Base-by-base conservation (phyloP, 2,797 vertebrate genomes). In the Molossus molossus region DNA sequence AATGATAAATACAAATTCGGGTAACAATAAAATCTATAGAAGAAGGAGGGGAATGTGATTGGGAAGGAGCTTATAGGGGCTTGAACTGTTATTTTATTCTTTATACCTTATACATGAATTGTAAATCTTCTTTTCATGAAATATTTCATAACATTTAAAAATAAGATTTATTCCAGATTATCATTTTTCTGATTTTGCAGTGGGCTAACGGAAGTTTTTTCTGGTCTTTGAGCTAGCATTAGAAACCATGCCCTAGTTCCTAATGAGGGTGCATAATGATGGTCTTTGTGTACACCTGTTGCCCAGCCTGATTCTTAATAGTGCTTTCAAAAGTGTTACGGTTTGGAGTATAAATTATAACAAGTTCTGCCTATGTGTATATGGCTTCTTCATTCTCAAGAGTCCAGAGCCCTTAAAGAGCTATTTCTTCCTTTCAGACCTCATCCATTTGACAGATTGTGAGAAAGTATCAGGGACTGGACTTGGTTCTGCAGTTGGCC, bases 51-150 rank as follows among this genome's bases (percentile, higher is more conserved):
- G 6, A 40, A 48, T 69, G 21, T 88, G 14, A 40, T 21, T 23
- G 58, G 48, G 29, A 76, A 53, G n/a, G 73, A 70, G 9, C 40
- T 73, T 85, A 60, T 89, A 60, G 55, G 12, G 23, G 14, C 25
- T 90, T 72, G n/a, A 37, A 57, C 6, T 65, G 15, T 79, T 80
- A 70, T 73, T 65, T 91, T 82, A 80, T 76, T 82, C 69, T 91
- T 58, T 53, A 48, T 76, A 33, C 11, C 9, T 95, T 81, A 67
- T 13, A 80, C 29, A 58, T 84, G 73, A 50, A 20, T 29, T 87
- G 2, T 67, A 80, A 79, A n/a, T 92, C 21, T 76, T 48, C 20
- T 86, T 92, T 94, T 6, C 50, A 73, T 40, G 17, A 80, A 80
- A 27, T 80, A 77, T 77, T 84, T 90, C 23, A 37, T 81, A 86